These are phyloP conservation scores for Trematocara nigrifrons DNA, from an alignment of 2,113 vertebrate genomes.

Conservation along the genomic window DNA sequence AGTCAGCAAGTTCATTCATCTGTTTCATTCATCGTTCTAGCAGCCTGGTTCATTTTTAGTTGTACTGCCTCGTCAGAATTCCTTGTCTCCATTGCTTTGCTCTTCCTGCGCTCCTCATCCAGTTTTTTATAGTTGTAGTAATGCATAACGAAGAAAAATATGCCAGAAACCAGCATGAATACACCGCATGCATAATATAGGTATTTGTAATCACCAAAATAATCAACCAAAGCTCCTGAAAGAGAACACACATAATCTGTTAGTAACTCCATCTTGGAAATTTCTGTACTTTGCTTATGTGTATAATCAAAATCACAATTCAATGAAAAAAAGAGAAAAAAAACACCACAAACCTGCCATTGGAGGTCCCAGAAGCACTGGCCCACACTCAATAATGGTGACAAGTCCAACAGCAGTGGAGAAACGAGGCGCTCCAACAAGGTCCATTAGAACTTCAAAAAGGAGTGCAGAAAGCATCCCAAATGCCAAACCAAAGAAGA, in stretches of 20 bases:
- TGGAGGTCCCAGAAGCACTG: slow-evolving; percentile 76
- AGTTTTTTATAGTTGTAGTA: slow-evolving; percentile 79
- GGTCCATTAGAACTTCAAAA: slow-evolving; percentile 81
- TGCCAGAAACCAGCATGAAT: slow-evolving; percentile 75
- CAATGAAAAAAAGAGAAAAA: neutral
- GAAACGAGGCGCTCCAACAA: slow-evolving; percentile 74
- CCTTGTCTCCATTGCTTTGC: slow-evolving; percentile 25
- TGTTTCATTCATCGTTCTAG: neutral
- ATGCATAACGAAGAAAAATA: slow-evolving; percentile 82
- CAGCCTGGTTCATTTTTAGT: slow-evolving; percentile 17
- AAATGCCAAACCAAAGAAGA: slow-evolving; percentile 75
- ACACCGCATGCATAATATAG: slow-evolving; percentile 78
- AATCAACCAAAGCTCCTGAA: slow-evolving; percentile 77
- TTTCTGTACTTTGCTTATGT: neutral
- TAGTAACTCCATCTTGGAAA: neutral
- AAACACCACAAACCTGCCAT: slow-evolving; percentile 74
- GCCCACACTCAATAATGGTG: slow-evolving; percentile 78
- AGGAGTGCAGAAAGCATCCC: slow-evolving; percentile 77
- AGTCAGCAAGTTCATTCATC: neutral
- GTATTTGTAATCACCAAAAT: slow-evolving; percentile 78
- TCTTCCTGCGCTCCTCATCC: slow-evolving; percentile 65
- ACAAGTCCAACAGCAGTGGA: slow-evolving; percentile 76
- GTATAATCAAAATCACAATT: neutral
- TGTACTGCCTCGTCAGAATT: slow-evolving; percentile 34
- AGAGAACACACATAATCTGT: slow-evolving; percentile 7